Evolutionary conservation across 2,888 invertebrate genomes (phyloP).

Genomic region (Macaria notata): DNA sequence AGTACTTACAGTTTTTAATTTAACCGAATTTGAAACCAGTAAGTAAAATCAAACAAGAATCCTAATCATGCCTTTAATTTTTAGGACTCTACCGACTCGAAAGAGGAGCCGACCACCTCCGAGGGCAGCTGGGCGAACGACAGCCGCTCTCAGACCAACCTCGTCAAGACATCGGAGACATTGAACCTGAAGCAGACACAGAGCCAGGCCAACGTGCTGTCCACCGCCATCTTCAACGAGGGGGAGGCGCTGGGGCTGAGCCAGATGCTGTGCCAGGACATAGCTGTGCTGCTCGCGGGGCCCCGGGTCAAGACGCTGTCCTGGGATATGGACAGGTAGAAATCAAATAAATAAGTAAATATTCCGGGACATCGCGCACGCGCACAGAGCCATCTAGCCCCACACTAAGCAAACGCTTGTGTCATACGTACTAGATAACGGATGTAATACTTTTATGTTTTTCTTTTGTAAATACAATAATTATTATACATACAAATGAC

Average conservation of each 20-base stretch:
- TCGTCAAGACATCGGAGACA: conserved; percentile 75
- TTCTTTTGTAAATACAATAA: too few species aligned
- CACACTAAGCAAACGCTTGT: too few species aligned
- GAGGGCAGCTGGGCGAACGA: conserved; percentile 74
- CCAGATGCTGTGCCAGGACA: conserved; percentile 85
- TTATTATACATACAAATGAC: too few species aligned
- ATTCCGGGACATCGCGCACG: too few species aligned
- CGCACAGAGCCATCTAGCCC: too few species aligned
- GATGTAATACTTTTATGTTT: too few species aligned
- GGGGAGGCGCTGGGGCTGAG: conserved; percentile 85
- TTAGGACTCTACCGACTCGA: conserved; percentile 53
- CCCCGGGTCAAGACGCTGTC: conserved; percentile 87
- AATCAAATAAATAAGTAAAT: too few species aligned
- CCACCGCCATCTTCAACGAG: conserved; percentile 80
- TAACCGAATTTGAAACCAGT: too few species aligned
- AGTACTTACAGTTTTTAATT: too few species aligned
- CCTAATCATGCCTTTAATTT: conserved; percentile 14
- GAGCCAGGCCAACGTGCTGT: conserved; percentile 79
- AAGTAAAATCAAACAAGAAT: too few species aligned
- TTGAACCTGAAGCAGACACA: conserved; percentile 65
- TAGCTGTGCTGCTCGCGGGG: conserved; percentile 86
- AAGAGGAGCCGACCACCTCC: conserved; percentile 47
- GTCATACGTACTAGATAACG: too few species aligned
- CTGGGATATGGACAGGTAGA: conserved; percentile 83
- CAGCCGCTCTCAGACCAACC: conserved; percentile 72